Evolutionary conservation across 2,888 invertebrate genomes (phyloP).

Genomic region (Metalampra italica): DNA sequence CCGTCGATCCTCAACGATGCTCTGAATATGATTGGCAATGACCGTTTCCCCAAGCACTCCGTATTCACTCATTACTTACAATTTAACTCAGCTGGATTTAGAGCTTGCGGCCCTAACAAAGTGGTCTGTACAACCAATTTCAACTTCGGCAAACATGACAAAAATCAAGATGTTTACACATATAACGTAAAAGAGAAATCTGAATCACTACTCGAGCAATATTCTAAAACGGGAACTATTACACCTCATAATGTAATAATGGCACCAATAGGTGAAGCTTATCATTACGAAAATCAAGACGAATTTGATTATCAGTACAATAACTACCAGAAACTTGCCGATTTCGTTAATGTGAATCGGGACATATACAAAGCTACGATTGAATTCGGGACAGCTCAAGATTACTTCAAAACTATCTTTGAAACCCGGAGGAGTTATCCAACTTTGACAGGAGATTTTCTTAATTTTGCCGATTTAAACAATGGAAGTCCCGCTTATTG

Average conservation of each 20-base stretch:
- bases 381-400: constrained; percentile 91
- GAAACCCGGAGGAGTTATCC: constrained; percentile 80
- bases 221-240: constrained; percentile 91
- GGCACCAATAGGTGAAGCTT: constrained; percentile 95
- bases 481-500: constrained; percentile 94
- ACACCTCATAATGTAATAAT: constrained; percentile 93
- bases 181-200: constrained; percentile 92
- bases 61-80: constrained; percentile 56
- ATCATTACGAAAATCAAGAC: constrained; percentile 89
- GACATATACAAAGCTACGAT: constrained; percentile 85
- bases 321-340: constrained; percentile 92
- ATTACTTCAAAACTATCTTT: constrained; percentile 88
- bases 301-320: constrained; percentile 97
- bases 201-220: constrained; percentile 91
- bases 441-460: constrained; percentile 93
- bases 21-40: constrained; percentile 48
- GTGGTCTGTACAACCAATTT: constrained; percentile 43
- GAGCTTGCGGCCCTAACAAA: constrained; percentile 56
- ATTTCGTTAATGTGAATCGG: constrained; percentile 89
- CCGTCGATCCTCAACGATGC: constrained; percentile 45
- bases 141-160: constrained; percentile 85
- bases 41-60: constrained; percentile 50
- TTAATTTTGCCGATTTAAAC: constrained; percentile 94
- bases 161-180: constrained; percentile 87
- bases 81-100: constrained; percentile 57